Conservation (phyloP, 2,888 invertebrate species). For the Ctena decussata region DNA sequence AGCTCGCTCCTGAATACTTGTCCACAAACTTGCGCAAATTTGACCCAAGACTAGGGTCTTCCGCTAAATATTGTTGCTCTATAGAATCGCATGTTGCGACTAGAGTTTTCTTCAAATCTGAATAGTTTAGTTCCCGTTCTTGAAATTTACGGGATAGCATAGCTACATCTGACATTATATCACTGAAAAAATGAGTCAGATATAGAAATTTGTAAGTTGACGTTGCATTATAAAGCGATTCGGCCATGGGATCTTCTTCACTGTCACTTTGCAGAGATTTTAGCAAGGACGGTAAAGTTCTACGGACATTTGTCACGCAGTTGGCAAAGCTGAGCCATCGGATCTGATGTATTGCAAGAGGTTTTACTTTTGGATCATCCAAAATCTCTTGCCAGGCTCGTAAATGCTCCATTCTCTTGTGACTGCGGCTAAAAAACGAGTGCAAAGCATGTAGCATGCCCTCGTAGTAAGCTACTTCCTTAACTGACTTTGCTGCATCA, state of each 20-base stretch:
- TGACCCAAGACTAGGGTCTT: constrained; percentile 25
- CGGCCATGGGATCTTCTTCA: constrained; percentile 33
- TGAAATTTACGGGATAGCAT: constrained; percentile 23
- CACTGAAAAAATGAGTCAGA: constrained; percentile 40
- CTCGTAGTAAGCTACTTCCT: constrained; percentile 36
- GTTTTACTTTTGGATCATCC: constrained; percentile 24
- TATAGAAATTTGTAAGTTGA: constrained; percentile 33
- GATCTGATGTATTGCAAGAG: not conserved
- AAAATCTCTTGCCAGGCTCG: constrained; percentile 46
- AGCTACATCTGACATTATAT: constrained; percentile 42
- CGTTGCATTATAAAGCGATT: constrained; percentile 17
- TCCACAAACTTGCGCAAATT: constrained; percentile 22
- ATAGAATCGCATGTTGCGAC: constrained; percentile 28
- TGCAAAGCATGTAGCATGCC: constrained; percentile 28
- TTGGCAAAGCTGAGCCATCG: constrained; percentile 34
- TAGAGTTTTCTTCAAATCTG: constrained; percentile 17
- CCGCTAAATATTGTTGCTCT: too few species aligned
- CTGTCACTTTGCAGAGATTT: constrained; percentile 42
- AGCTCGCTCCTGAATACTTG: not conserved
- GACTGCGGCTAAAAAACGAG: constrained; percentile 32
- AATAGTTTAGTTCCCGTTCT: constrained; percentile 16
- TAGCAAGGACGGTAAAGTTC: constrained; percentile 28
- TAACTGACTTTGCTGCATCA: too few species aligned
- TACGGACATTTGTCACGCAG: constrained; percentile 32
- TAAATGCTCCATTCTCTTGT: constrained; percentile 46